A percentile compares a stretch with the other conserved stretches of the same genome.
Evolutionary conservation across 2,888 invertebrate genomes (phyloP).

Genomic region (Amorpha juglandis): DNA sequence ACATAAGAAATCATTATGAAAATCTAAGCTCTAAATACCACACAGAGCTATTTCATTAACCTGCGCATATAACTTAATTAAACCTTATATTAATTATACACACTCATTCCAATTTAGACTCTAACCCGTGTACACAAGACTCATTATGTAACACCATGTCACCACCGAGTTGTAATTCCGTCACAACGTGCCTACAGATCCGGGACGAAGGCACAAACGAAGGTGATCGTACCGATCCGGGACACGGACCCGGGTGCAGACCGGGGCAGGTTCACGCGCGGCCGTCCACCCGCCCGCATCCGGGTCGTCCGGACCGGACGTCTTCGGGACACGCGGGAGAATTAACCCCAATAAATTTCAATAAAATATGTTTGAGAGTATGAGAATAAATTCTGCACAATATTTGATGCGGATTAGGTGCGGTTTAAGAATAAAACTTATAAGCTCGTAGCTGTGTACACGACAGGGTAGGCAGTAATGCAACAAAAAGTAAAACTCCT

Average conservation of each 20-base stretch:
- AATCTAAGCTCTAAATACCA: not conserved
- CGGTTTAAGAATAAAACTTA: not conserved
- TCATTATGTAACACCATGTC: not conserved
- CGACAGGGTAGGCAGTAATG: too few relatives aligned
- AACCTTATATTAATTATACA: not conserved
- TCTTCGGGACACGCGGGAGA: not conserved
- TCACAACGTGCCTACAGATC: not conserved
- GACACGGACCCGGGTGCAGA: not conserved
- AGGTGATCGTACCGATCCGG: not conserved
- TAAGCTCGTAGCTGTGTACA: too few relatives aligned
- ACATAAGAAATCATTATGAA: not conserved
- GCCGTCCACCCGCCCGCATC: not conserved
- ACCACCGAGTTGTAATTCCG: not conserved
- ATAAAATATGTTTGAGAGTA: too few relatives aligned
- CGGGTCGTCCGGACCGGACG: not conserved
- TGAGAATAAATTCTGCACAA: not conserved
- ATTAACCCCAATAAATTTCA: not conserved
- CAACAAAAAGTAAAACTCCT: too few relatives aligned
- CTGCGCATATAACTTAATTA: not conserved
- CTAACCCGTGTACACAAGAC: not conserved
- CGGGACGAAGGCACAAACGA: not conserved
- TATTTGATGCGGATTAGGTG: not conserved
- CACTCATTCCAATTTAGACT: not conserved
- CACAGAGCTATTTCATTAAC: not conserved
- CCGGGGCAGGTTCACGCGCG: not conserved